These are phyloP conservation scores for Semaprochilodus insignis DNA, from an alignment of 2,797 vertebrate genomes.

Conservation along the genomic window DNA sequence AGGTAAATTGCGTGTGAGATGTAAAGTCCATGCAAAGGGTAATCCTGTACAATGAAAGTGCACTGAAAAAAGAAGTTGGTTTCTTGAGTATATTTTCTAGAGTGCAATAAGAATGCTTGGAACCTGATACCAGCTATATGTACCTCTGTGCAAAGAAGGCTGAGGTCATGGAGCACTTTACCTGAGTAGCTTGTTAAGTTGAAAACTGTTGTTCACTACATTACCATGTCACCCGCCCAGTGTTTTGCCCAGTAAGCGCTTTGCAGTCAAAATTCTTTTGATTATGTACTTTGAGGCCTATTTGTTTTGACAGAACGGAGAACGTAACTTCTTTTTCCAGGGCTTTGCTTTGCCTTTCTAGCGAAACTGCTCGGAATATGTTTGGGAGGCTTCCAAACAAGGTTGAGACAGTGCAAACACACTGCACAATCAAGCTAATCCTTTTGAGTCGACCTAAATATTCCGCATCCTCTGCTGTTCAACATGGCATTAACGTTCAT, in stretches of 20 bases:
- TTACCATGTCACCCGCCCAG: slow-evolving; percentile 32
- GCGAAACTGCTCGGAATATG: slow-evolving; percentile 43
- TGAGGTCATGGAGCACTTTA: slow-evolving; percentile 13
- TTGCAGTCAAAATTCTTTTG: slow-evolving; percentile 40
- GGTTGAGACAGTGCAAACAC: slow-evolving; percentile 18
- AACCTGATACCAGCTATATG: background rate
- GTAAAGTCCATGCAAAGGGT: background rate
- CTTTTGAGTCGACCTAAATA: slow-evolving; percentile 52
- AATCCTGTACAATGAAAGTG: too few species aligned
- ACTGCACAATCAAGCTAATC: slow-evolving; percentile 65
- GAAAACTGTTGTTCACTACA: slow-evolving; percentile 16
- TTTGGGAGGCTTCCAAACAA: slow-evolving; percentile 51
- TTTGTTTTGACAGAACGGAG: slow-evolving; percentile 59
- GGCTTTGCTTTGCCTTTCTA: slow-evolving; percentile 51
- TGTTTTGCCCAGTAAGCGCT: slow-evolving; percentile 26
- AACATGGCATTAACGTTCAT: slow-evolving; percentile 66
- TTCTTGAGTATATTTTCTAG: background rate
- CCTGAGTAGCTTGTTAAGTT: background rate
- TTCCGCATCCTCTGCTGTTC: slow-evolving; percentile 58
- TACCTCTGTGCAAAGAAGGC: background rate
- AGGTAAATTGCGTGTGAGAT: slow-evolving; percentile 60
- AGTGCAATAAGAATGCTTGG: background rate
- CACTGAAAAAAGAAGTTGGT: too few species aligned
- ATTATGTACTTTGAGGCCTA: slow-evolving; percentile 56
- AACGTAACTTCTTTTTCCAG: slow-evolving; percentile 60